These are phyloP conservation scores for Caenorhabditis briggsae DNA, from an alignment of 1,140 invertebrate genomes.

Conservation along the genomic window DNA sequence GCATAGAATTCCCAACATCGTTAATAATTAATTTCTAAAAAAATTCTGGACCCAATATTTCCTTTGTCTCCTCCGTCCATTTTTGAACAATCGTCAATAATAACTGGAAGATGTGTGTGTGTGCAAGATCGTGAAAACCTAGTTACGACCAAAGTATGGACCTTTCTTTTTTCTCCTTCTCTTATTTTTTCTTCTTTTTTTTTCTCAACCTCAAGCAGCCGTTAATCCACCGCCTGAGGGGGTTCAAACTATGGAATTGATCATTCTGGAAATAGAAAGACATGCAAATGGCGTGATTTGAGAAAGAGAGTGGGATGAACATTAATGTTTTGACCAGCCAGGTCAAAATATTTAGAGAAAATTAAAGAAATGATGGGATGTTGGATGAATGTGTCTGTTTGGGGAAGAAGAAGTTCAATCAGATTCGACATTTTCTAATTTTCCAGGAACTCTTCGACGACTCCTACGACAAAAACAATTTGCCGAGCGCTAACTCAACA, in stretches of 20 bases:
- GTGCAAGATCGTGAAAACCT: not conserved
- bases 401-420: too few relatives aligned
- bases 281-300: not conserved
- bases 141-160: constrained; percentile 46
- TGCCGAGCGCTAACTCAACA: constrained; percentile 75
- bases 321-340: not conserved
- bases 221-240: constrained; percentile 44
- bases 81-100: constrained; percentile 9
- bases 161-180: not conserved
- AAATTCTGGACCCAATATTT: not conserved
- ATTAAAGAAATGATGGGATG: not conserved
- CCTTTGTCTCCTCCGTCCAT: not conserved
- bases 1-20: too few relatives aligned
- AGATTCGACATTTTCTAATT: not conserved
- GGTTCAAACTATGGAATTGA: not conserved
- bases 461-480: constrained; percentile 76
- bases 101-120: constrained; percentile 24
- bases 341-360: not conserved
- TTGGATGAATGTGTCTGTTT: too few relatives aligned
- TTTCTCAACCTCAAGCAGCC: not conserved
- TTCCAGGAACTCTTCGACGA: constrained; percentile 74
- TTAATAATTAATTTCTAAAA: not conserved
- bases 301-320: constrained; percentile 4
- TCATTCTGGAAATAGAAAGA: constrained; percentile 17
- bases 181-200: not conserved